Percentiles rank a stretch among this genome's conserved stretches.
Conservation (phyloP, 2,888 invertebrate genomes). For the Melinaea marsaeus region DNA sequence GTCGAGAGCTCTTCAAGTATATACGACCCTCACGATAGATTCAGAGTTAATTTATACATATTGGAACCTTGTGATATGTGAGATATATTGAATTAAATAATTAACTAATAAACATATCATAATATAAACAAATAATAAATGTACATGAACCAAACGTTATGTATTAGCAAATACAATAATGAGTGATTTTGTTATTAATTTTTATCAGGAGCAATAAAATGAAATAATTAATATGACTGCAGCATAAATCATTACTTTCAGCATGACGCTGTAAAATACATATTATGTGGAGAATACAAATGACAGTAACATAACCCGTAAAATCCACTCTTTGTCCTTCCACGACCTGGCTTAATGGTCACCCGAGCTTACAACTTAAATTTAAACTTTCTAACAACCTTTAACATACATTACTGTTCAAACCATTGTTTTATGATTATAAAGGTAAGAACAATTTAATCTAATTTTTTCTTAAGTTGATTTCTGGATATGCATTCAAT, state of each 20-base stretch:
- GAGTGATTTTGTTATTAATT: too few relatives aligned
- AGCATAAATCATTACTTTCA: background rate
- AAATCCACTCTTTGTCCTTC: slow-evolving; percentile 14
- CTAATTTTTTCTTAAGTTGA: too few relatives aligned
- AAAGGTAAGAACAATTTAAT: too few relatives aligned
- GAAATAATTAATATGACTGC: too few relatives aligned
- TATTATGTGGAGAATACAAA: slow-evolving; percentile 19
- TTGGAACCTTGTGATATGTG: too few relatives aligned
- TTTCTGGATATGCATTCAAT: too few relatives aligned
- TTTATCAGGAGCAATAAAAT: too few relatives aligned
- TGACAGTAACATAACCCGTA: slow-evolving; percentile 7
- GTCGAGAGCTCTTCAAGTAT: background rate
- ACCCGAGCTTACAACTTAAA: slow-evolving; percentile 15
- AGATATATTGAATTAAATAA: too few relatives aligned
- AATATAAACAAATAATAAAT: too few relatives aligned
- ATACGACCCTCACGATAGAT: background rate
- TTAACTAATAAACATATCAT: too few relatives aligned
- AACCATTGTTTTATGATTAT: background rate
- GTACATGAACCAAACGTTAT: too few relatives aligned
- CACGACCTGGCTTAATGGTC: slow-evolving; percentile 13
- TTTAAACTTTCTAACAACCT: slow-evolving; percentile 6
- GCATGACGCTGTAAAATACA: background rate
- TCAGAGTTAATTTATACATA: background rate
- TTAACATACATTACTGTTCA: background rate
- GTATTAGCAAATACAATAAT: too few relatives aligned